Evolutionary conservation across 2,113 vertebrate genomes (phyloP).

Genomic region (Peromyscus polionotus): DNA sequence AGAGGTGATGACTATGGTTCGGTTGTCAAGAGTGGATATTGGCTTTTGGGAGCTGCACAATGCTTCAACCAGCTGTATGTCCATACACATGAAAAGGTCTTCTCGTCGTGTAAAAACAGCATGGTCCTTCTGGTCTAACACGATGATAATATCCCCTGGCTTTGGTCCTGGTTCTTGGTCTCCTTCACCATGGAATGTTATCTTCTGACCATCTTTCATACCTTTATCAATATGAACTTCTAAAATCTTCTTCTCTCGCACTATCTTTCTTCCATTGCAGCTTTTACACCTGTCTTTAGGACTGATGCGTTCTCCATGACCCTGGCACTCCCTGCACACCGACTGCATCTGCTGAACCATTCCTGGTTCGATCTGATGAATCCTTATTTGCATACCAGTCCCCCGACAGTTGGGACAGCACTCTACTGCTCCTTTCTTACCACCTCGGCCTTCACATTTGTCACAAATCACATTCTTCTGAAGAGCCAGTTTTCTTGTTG

Average conservation of each 20-base stretch:
- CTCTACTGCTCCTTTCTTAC: constrained; percentile 96
- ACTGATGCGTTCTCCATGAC: no score
- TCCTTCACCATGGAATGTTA: constrained; percentile 97
- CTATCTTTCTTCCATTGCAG: constrained; percentile 89
- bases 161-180: constrained; percentile 98
- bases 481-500: constrained; percentile 94
- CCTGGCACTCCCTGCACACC: no score
- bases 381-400: constrained; percentile 67
- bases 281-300: no score
- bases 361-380: no score
- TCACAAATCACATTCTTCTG: constrained; percentile 98
- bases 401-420: constrained; percentile 96
- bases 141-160: constrained; percentile 97
- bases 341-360: no score
- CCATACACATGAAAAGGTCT: constrained; percentile 95
- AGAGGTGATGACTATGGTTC: constrained; percentile 96
- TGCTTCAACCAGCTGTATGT: constrained; percentile 96
- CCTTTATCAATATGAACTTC: constrained; percentile 99
- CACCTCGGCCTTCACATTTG: constrained; percentile 98
- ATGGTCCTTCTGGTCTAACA: constrained; percentile 96
- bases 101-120: constrained; percentile 93
- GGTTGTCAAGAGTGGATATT: constrained; percentile 94
- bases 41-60: constrained; percentile 97
- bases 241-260: constrained; percentile 96
- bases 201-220: constrained; percentile 99